These are phyloP conservation scores for Pseudomyrmex gracilis DNA, from an alignment of 1,140 invertebrate species.

Conservation along the genomic window DNA sequence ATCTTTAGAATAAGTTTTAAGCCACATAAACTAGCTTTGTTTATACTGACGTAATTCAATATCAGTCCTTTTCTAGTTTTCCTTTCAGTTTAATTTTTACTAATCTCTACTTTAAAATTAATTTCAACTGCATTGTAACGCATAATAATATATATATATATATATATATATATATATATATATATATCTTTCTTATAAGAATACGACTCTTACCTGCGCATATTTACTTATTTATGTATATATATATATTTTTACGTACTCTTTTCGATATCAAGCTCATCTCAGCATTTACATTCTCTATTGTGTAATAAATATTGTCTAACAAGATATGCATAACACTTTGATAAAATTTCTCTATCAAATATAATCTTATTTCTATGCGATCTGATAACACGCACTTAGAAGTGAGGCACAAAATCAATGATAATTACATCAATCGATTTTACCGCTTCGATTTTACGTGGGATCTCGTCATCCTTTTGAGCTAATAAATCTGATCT, in stretches of 20 bases:
- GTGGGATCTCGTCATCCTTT: neutral
- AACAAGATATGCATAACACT: constrained; percentile 40
- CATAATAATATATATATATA: constrained; percentile 10
- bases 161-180: neutral
- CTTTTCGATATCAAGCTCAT: constrained; percentile 1
- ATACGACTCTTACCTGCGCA: no score
- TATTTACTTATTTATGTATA: neutral
- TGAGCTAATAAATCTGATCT: constrained; percentile 5
- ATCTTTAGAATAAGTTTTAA: neutral
- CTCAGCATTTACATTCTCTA: constrained; percentile 10
- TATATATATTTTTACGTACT: neutral
- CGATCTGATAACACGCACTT: constrained; percentile 7
- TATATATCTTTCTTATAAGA: constrained; percentile 12
- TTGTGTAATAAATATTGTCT: neutral
- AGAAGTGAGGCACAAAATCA: constrained; percentile 38
- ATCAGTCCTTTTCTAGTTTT: neutral
- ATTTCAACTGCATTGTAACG: neutral
- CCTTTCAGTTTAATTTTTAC: neutral
- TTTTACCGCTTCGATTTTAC: neutral
- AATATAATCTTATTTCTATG: constrained; percentile 30
- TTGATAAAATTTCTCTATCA: constrained; percentile 39
- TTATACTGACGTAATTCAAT: neutral
- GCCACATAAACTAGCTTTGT: neutral
- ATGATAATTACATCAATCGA: constrained; percentile 3
- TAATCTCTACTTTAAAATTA: constrained; percentile 15